Base-by-base conservation (phyloP, 1,140 invertebrate genomes). In the Heterodera carotae region DNA sequence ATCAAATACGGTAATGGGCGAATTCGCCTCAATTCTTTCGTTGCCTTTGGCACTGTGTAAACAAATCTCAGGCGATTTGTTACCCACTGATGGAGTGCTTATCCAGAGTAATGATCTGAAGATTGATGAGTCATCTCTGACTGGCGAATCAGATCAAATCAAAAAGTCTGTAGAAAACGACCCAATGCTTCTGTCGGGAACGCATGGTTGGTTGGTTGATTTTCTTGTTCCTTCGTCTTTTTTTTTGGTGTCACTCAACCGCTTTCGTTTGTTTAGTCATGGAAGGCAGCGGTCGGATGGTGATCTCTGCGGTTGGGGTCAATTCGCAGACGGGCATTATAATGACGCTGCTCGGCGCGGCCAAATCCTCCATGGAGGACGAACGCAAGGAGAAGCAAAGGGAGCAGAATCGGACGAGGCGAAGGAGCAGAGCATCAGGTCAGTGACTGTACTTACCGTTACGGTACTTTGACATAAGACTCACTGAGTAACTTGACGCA, bases 291-390 rank as follows among this genome's bases (percentile, higher is more conserved):
- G 97, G 96, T 43, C 98, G 97, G 90, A 98, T 99, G 94, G 89
- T 99, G 84, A 96, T 99, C 64, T 93, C 95, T 48, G 97, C 97
- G 60, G 97, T 99, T 43, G 97, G 97, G 86, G 93, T 98, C 66
- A 98, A 98, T 89, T 99, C 96, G 2, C 97, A 99, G 88, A 96
- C 97, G 72, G 97, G 97, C 88, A 99, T 99, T 87, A 99, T 99
- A 87, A 98, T 99, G 90, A 97, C 96, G 15, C 91, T 99, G 3
- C 91, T 99, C 77, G 97, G 97, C 66, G 96, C 96, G 53, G 94
- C 95, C 36, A 88, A 88, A 70, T 77, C 84, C 31, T 86, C 79
- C n/a, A 83, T 79, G 34, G 85, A 88, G 74, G 86, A 87, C 60
- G 86, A 87, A 67, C 77, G 86, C 39, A 87, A 87, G 69, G 82